Percentiles rank a stretch among this genome's conserved stretches.
These are phyloP conservation scores for Dynastes tityus DNA, from an alignment of 2,888 invertebrate species.

Conservation along the genomic window DNA sequence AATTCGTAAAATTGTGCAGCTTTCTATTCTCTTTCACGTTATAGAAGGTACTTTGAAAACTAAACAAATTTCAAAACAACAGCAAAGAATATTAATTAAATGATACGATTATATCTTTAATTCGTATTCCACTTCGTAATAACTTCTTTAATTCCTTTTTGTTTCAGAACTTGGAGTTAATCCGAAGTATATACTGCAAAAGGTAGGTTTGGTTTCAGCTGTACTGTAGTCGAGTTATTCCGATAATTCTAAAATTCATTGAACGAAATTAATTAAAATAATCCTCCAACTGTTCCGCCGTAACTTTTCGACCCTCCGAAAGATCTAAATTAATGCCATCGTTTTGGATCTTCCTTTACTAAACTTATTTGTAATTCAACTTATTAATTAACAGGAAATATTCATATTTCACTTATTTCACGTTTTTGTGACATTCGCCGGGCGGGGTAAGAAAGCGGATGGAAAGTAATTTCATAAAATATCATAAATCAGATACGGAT, in stretches of 20 bases:
- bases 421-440: slow-evolving; percentile 21
- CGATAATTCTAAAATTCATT: slow-evolving; percentile 42
- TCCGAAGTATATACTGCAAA: slow-evolving; percentile 63
- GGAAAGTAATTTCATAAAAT: slow-evolving; percentile 1
- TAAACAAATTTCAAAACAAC: too few species aligned
- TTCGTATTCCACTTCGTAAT: slow-evolving; percentile 15
- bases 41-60: too few species aligned
- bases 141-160: slow-evolving; percentile 47
- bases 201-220: slow-evolving; percentile 56
- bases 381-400: slow-evolving; percentile 33
- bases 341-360: background rate
- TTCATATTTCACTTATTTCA: slow-evolving; percentile 19
- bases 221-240: slow-evolving; percentile 42
- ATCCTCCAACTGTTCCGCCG: slow-evolving; percentile 40
- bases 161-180: slow-evolving; percentile 63
- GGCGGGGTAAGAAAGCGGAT: background rate
- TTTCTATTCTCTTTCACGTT: too few species aligned
- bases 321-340: slow-evolving; percentile 34
- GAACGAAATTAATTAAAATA: slow-evolving; percentile 47
- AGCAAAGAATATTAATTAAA: background rate
- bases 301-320: slow-evolving; percentile 23
- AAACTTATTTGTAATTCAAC: slow-evolving; percentile 28
- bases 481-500: slow-evolving; percentile 16
- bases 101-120: slow-evolving; percentile 1
- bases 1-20: too few species aligned